These are phyloP conservation scores for Xestia sexstrigata DNA, from an alignment of 2,888 invertebrate species.

Conservation along the genomic window DNA sequence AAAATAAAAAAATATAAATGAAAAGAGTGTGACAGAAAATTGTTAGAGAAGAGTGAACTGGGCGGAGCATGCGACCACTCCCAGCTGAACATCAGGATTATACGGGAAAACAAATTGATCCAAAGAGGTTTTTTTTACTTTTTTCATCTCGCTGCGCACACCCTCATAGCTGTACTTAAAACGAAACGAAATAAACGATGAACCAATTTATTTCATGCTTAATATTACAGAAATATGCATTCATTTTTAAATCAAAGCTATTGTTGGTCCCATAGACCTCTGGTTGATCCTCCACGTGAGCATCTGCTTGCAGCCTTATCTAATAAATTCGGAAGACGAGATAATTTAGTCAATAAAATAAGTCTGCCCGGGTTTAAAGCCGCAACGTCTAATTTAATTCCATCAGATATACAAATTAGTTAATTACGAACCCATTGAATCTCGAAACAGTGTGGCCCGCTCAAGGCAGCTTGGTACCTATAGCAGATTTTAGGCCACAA, in stretches of 20 bases:
- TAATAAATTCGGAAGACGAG: conserved; percentile 1
- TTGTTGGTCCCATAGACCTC: neutral
- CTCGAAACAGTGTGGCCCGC: neutral
- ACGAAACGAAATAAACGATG: conserved; percentile 38
- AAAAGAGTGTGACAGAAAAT: conserved; percentile 69
- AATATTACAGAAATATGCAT: conserved; percentile 3
- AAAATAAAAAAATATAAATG: conserved; percentile 18
- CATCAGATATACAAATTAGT: neutral
- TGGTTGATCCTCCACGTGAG: neutral
- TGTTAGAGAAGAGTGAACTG: conserved; percentile 62
- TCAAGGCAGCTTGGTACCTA: neutral
- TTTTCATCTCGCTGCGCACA: conserved; percentile 57
- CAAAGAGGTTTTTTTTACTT: conserved; percentile 69
- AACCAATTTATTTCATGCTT: conserved; percentile 8
- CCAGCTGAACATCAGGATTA: conserved; percentile 72
- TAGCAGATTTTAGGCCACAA: neutral
- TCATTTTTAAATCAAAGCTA: conserved; percentile 6
- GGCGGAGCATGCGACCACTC: conserved; percentile 77
- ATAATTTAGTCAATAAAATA: neutral
- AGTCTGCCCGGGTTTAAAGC: neutral
- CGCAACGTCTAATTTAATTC: neutral
- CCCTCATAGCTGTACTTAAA: conserved; percentile 50
- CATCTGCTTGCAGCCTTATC: neutral
- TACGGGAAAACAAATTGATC: conserved; percentile 77
- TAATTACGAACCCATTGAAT: neutral